phyloP scores from a whole-genome alignment of 1,140 invertebrate species.

The Bombus vancouverensis region DNA sequence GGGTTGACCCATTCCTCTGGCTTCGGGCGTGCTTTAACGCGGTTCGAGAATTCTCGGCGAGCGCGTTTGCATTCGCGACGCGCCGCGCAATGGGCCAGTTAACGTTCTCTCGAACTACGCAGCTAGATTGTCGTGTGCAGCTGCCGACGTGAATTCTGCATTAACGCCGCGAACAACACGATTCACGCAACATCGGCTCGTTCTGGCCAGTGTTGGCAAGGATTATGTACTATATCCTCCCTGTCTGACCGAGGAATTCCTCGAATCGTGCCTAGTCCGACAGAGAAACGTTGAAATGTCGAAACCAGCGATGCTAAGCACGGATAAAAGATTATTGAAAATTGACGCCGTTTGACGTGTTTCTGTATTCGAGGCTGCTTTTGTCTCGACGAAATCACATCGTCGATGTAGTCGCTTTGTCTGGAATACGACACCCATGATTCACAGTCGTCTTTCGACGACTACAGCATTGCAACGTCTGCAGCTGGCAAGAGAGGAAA shows the following conservation, averaged over 20 bases:
- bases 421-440: not conserved
- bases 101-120: slow-evolving; percentile 47
- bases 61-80: slow-evolving; percentile 24
- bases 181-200: slow-evolving; percentile 25
- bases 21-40: not conserved
- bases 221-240: not conserved
- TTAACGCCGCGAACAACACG: slow-evolving; percentile 29
- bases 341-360: not conserved
- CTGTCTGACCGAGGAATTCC: not conserved
- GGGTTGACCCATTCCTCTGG: not conserved
- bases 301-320: no score
- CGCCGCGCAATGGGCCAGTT: slow-evolving; percentile 53
- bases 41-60: not conserved
- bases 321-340: not conserved
- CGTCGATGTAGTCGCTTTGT: not conserved
- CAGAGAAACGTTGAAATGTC: not conserved
- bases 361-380: not conserved
- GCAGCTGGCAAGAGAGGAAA: not conserved
- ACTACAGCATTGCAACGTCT: no score
- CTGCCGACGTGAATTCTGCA: slow-evolving; percentile 33
- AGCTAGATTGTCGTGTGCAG: slow-evolving; percentile 27
- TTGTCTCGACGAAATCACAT: not conserved
- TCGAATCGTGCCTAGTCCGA: not conserved
- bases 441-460: not conserved
- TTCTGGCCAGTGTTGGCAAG: slow-evolving; percentile 1